A percentile compares a stretch with the other conserved stretches of the same genome.
phyloP scores from a whole-genome alignment of 2,797 vertebrate species.

The Delichon dasypus region DNA sequence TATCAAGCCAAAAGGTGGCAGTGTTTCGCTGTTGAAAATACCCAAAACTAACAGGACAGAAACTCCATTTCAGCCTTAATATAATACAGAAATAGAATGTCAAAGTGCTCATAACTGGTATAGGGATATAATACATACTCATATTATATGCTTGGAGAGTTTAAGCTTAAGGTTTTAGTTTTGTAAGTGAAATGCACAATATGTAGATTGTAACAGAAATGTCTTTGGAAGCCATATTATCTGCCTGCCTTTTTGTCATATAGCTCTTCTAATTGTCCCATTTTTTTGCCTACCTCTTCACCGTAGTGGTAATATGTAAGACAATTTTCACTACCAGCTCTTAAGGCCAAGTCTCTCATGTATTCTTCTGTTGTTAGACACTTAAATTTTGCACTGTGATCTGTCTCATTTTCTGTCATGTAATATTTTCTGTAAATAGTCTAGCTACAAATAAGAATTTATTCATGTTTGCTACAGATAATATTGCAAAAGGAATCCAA shows the following conservation, averaged over 20 bases:
- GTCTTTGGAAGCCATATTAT: conserved; percentile 9
- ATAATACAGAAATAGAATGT: conserved; percentile 44
- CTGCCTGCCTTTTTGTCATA: neutral
- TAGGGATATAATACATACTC: conserved; percentile 17
- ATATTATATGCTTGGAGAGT: conserved; percentile 27
- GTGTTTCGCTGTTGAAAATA: conserved; percentile 72
- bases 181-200: conserved; percentile 36
- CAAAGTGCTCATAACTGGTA: conserved; percentile 44
- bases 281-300: neutral
- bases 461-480: neutral
- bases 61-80: conserved; percentile 20
- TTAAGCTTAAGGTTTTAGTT: conserved; percentile 54
- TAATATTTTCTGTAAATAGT: neutral
- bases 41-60: neutral
- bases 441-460: neutral
- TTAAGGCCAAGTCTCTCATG: neutral
- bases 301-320: neutral
- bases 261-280: neutral
- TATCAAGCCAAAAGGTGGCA: conserved; percentile 75
- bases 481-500: neutral
- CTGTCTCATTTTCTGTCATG: neutral
- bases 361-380: neutral
- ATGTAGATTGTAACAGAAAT: conserved; percentile 7
- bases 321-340: neutral
- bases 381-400: neutral